phyloP scores from a whole-genome alignment of 2,113 vertebrate species.

The Nipponia nippon region DNA sequence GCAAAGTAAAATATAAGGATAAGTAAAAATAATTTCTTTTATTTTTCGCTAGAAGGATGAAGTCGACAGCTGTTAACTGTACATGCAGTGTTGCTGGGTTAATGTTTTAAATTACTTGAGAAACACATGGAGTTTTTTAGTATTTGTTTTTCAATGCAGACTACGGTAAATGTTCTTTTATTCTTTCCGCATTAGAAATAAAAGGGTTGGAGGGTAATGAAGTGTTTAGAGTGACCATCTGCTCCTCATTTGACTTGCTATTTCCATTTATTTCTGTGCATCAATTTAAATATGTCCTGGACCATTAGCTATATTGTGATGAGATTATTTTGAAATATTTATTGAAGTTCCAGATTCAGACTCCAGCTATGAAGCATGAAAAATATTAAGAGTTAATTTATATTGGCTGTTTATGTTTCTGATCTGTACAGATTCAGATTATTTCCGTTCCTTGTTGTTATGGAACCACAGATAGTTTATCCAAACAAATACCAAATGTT shows the following conservation, averaged over 20 bases:
- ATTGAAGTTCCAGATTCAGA: neutral
- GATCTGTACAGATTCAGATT: neutral
- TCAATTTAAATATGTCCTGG: constrained; percentile 8
- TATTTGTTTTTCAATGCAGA: neutral
- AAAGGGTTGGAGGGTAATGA: neutral
- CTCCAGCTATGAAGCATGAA: neutral
- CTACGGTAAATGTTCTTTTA: neutral
- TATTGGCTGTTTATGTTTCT: neutral
- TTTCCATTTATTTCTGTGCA: neutral
- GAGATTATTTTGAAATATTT: constrained; percentile 11
- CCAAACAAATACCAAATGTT: constrained; percentile 5
- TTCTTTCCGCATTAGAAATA: neutral
- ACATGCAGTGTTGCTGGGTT: neutral
- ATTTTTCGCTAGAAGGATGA: neutral
- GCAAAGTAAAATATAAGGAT: neutral
- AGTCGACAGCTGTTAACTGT: neutral
- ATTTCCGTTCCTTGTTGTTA: neutral
- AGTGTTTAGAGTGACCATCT: constrained; percentile 42
- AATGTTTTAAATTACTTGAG: neutral
- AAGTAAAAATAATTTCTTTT: neutral
- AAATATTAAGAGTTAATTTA: neutral
- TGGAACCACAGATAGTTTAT: neutral
- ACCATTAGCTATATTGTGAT: constrained; percentile 10
- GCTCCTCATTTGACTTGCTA: constrained; percentile 45
- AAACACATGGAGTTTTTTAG: neutral